These are phyloP conservation scores for Hetaerina titia DNA, from an alignment of 2,888 invertebrate species.

Conservation along the genomic window DNA sequence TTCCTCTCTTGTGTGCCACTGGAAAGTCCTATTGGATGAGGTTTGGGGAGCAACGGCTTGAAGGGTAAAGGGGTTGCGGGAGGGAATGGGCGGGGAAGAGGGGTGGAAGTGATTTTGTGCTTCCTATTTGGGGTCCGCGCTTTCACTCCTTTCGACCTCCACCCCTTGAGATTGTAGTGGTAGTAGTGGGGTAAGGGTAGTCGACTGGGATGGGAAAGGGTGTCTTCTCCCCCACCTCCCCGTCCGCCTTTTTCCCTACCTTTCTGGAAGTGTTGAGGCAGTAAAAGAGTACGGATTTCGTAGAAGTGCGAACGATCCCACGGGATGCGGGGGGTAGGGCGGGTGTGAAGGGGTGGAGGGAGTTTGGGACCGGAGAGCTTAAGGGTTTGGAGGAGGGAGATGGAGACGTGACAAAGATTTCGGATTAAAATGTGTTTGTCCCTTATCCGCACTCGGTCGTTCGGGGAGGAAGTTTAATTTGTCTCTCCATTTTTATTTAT, in stretches of 20 bases:
- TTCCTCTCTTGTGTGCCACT: neutral
- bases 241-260: neutral
- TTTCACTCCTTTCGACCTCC: neutral
- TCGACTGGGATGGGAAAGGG: neutral
- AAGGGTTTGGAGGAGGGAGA: neutral
- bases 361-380: neutral
- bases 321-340: neutral
- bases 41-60: neutral
- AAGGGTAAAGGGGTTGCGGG: neutral
- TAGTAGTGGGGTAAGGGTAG: neutral
- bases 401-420: conserved; percentile 62
- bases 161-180: neutral
- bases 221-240: neutral
- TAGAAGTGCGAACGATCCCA: conserved; percentile 53
- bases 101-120: conserved; percentile 54
- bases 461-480: neutral
- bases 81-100: neutral
- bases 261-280: conserved; percentile 48
- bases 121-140: conserved; percentile 24
- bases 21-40: neutral
- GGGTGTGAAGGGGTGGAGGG: neutral
- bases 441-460: neutral
- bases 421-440: conserved; percentile 59
- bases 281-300: conserved; percentile 61
- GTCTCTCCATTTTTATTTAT: neutral